Conservation (phyloP, 2,888 invertebrate species). For the Petrolisthes manimaculis region DNA sequence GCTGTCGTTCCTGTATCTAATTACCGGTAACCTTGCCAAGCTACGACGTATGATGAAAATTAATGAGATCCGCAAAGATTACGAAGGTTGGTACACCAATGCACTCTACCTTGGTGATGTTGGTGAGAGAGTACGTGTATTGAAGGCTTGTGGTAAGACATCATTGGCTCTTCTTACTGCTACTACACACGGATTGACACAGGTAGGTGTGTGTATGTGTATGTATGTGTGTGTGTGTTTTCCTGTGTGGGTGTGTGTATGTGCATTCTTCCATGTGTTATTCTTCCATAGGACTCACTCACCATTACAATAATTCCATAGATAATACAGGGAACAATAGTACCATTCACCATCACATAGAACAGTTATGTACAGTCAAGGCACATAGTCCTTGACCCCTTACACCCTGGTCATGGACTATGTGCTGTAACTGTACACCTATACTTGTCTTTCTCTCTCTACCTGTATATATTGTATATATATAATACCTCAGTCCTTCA, state of each 20-base stretch:
- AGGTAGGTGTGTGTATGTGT: constrained; percentile 69
- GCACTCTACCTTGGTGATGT: constrained; percentile 93
- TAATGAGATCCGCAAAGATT: constrained; percentile 97
- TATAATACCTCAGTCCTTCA: no score
- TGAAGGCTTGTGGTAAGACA: constrained; percentile 74
- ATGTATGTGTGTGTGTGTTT: background rate
- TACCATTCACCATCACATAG: no score
- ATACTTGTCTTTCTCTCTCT: no score
- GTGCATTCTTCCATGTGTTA: background rate
- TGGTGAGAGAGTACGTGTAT: constrained; percentile 85
- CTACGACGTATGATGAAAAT: constrained; percentile 99
- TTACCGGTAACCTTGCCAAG: constrained; percentile 98
- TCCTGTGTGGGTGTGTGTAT: background rate
- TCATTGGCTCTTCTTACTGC: constrained; percentile 93
- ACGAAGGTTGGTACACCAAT: constrained; percentile 96
- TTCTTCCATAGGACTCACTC: no score
- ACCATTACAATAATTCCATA: no score
- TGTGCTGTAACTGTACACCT: no score
- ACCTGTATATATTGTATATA: no score
- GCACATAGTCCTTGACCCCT: no score
- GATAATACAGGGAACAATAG: no score
- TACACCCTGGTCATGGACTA: no score
- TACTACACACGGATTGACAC: constrained; percentile 85
- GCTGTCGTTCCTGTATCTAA: constrained; percentile 95
- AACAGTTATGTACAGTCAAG: no score